Evolutionary conservation across 2,113 vertebrate species (phyloP), one percentile per base, ranked within the genome.

Genomic region (Meriones unguiculatus): DNA sequence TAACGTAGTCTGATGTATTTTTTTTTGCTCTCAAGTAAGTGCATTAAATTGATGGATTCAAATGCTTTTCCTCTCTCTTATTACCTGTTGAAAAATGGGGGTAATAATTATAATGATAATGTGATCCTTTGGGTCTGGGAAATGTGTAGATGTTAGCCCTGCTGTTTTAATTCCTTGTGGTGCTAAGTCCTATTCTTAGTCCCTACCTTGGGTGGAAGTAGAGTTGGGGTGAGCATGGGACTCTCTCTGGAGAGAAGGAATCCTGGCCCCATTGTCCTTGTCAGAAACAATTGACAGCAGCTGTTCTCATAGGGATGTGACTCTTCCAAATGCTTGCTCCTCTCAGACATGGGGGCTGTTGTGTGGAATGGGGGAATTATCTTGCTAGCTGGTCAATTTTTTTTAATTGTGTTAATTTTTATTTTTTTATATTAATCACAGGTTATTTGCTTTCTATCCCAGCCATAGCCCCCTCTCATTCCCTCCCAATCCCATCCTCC

Each of bases 141-240:
- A 32, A 7, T 75, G 17, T 1, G 91, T 65, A 46, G 13, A 6
- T 30, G n/a, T 4, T 0, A 28, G 4, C 15, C 78, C 22, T 35
- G 12, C 24, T 62, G 6, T 20, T 22, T 24, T 30, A 54, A 30
- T 81, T 88, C 30, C 30, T 32, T 93, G 1, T 35, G 54, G 8
- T n/a, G 65, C 50, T 24, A 30, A 30, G 5, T 35, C 5, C 12
- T 89, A 5, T 1, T 90, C 32, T 30, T 59, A 57, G 7, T 59
- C 13, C 9, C 18, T 20, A 57, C 1, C 18, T 18, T 64, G 5
- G 4, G 46, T 46, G n/a, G 64, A 82, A 46, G 0, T 7, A 41
- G n/a, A 17, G 70, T 35, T 24, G 24, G 0, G 54, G 6, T 5
- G n/a, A 28, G 5, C 15, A 3, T 65, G 18, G 4, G 1, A 38